phyloP scores from a whole-genome alignment of 2,113 vertebrate genomes.

The Plectropomus leopardus region DNA sequence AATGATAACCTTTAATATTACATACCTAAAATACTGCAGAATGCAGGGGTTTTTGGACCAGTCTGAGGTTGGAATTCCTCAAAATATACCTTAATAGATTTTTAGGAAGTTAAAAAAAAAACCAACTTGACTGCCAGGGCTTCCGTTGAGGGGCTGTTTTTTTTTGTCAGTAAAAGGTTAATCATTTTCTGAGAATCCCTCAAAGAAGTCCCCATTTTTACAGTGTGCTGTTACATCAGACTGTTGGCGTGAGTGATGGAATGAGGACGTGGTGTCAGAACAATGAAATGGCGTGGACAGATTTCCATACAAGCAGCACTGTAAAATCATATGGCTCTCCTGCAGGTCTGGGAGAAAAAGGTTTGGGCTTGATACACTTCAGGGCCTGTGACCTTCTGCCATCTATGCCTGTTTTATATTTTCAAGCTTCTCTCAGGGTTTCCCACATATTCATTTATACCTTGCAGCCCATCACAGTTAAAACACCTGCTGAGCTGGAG shows the following conservation, averaged over 20 bases:
- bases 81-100: not conserved
- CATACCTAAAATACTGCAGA: constrained; percentile 19
- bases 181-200: constrained; percentile 13
- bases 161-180: not conserved
- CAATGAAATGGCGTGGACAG: constrained; percentile 47
- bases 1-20: not conserved
- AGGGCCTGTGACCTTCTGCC: not conserved
- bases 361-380: constrained; percentile 16
- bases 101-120: not conserved
- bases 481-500: too few relatives aligned
- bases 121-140: not conserved
- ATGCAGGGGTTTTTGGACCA: not conserved
- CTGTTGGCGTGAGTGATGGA: constrained; percentile 61
- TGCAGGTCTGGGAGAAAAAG: constrained; percentile 4
- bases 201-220: constrained; percentile 38
- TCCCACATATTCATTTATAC: too few relatives aligned
- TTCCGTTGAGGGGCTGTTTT: not conserved
- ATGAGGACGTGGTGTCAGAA: constrained; percentile 69
- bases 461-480: too few relatives aligned
- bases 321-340: constrained; percentile 40
- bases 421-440: too few relatives aligned
- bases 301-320: constrained; percentile 53
- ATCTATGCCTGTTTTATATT: constrained; percentile 1
- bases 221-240: constrained; percentile 43
- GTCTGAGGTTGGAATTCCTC: not conserved